Percentiles rank a stretch among this genome's conserved stretches.
phyloP scores from a whole-genome alignment of 1,140 invertebrate species.

The Aethina tumida region DNA sequence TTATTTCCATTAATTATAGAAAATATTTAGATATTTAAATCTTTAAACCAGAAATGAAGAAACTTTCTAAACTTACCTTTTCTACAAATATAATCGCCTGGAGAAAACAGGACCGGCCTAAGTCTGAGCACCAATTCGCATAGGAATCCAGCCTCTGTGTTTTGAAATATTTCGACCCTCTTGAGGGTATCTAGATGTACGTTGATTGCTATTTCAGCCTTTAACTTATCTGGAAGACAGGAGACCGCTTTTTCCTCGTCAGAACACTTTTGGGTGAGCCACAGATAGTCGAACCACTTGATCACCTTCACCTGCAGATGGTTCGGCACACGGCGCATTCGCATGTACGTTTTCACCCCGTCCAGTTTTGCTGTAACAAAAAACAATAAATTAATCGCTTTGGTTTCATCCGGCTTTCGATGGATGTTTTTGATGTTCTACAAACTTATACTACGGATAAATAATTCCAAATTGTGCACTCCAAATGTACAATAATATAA shows the following conservation, averaged over 20 bases:
- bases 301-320: slow-evolving; percentile 96
- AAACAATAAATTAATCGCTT: slow-evolving; percentile 7
- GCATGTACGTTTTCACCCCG: slow-evolving; percentile 97
- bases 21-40: background rate
- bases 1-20: background rate
- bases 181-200: slow-evolving; percentile 96
- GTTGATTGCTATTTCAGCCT: slow-evolving; percentile 98
- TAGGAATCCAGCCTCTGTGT: slow-evolving; percentile 96
- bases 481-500: too few species aligned
- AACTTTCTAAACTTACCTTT: slow-evolving; percentile 63
- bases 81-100: slow-evolving; percentile 96
- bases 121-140: slow-evolving; percentile 92
- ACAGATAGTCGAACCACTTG: slow-evolving; percentile 98
- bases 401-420: too few species aligned
- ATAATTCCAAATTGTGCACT: too few species aligned
- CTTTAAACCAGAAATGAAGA: background rate
- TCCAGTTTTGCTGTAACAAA: slow-evolving; percentile 86
- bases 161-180: slow-evolving; percentile 97
- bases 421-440: too few species aligned
- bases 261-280: slow-evolving; percentile 96
- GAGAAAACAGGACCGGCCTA: slow-evolving; percentile 92
- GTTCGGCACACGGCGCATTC: slow-evolving; percentile 87
- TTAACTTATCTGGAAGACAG: slow-evolving; percentile 93
- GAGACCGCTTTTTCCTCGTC: slow-evolving; percentile 94
- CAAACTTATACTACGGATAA: too few species aligned